Percentiles rank a stretch among this genome's conserved stretches.
Evolutionary conservation across 2,888 invertebrate genomes (phyloP).

Genomic region (Orchesellides sinensis): DNA sequence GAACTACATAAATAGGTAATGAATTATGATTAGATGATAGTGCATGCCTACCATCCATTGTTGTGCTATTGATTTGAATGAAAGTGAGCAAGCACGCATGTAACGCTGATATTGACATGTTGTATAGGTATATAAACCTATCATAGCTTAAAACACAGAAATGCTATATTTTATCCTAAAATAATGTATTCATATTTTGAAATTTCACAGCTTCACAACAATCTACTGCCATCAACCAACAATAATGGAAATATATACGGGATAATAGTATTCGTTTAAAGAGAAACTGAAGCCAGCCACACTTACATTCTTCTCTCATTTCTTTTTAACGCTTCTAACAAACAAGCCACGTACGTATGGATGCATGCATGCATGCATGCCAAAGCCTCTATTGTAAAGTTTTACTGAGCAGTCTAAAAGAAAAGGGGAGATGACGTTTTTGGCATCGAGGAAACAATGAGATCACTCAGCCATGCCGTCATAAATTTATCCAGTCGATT

Average conservation of each 20-base stretch:
- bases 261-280: slow-evolving; percentile 54
- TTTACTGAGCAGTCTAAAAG: slow-evolving; percentile 58
- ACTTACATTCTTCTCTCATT: slow-evolving; percentile 49
- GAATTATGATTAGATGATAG: slow-evolving; percentile 47
- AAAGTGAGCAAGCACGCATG: too few species aligned
- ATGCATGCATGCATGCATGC: slow-evolving; percentile 62
- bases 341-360: slow-evolving; percentile 11
- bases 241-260: slow-evolving; percentile 56
- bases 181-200: too few species aligned
- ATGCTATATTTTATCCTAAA: too few species aligned
- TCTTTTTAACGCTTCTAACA: slow-evolving; percentile 50
- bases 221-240: slow-evolving; percentile 40
- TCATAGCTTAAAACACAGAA: too few species aligned
- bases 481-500: slow-evolving; percentile 75
- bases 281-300: slow-evolving; percentile 62
- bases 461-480: slow-evolving; percentile 73
- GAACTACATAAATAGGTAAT: slow-evolving; percentile 50
- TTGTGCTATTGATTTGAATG: too few species aligned
- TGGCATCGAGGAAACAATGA: slow-evolving; percentile 75
- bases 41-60: too few species aligned
- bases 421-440: slow-evolving; percentile 72
- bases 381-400: slow-evolving; percentile 62
- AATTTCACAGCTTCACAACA: slow-evolving; percentile 47
- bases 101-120: too few species aligned
- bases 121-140: too few species aligned